Evolutionary conservation across 1,140 invertebrate species (phyloP).

Genomic region (Trypoxylus dichotomus): DNA sequence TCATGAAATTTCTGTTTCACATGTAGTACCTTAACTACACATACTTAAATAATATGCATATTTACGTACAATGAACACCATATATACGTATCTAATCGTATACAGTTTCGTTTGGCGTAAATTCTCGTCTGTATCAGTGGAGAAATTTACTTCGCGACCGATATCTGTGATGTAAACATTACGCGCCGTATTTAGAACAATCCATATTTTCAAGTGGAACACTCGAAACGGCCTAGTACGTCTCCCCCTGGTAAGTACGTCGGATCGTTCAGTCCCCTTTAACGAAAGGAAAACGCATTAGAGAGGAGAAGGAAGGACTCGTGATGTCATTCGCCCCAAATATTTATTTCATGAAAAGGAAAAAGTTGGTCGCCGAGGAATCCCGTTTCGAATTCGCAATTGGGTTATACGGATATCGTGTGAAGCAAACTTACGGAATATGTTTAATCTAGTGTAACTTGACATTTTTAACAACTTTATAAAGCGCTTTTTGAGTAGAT

Average conservation of each 20-base stretch:
- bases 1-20: too few species aligned
- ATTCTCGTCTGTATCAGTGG: background rate
- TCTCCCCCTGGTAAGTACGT: background rate
- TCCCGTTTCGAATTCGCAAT: too few species aligned
- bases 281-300: background rate
- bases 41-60: too few species aligned
- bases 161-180: background rate
- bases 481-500: too few species aligned
- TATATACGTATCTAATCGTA: background rate
- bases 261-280: conserved; percentile 18
- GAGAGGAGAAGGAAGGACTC: background rate
- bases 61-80: too few species aligned
- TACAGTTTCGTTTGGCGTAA: background rate
- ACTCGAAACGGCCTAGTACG: background rate
- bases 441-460: too few species aligned
- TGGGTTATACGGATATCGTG: too few species aligned
- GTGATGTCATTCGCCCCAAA: background rate
- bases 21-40: too few species aligned
- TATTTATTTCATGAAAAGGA: conserved; percentile 2
- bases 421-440: too few species aligned
- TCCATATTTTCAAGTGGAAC: conserved; percentile 25
- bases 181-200: conserved; percentile 10
- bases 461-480: too few species aligned
- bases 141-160: conserved; percentile 6
- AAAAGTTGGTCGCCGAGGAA: background rate